Percentiles rank a stretch among this genome's conserved stretches.
Evolutionary conservation across 2,888 invertebrate species (phyloP).

Genomic region (Pyrgus malvae): DNA sequence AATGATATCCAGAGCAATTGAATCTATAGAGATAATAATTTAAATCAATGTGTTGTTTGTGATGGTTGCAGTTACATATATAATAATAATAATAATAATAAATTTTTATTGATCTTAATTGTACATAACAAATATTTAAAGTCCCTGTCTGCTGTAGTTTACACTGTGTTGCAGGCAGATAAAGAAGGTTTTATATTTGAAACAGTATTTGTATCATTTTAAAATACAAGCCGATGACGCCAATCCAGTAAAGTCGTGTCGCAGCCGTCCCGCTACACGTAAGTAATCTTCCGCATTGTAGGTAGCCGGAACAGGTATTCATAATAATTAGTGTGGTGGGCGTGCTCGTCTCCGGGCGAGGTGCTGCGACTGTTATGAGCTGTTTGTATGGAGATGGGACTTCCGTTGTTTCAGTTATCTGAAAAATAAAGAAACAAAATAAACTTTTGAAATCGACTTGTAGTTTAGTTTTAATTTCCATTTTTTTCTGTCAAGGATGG

Average conservation of each 20-base stretch:
- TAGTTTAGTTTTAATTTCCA: not conserved
- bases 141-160: no score
- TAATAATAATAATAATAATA: no score
- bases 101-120: no score
- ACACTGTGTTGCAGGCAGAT: no score
- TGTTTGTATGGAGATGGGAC: constrained; percentile 32
- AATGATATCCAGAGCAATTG: no score
- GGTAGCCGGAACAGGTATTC: constrained; percentile 56
- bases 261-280: constrained; percentile 22
- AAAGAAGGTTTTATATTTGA: no score
- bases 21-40: no score
- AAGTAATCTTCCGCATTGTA: constrained; percentile 18
- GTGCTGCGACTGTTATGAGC: constrained; percentile 70
- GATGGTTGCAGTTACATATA: no score
- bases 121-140: no score
- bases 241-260: constrained; percentile 31
- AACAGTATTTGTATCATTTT: no score
- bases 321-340: constrained; percentile 61
- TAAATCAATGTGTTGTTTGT: no score
- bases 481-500: not conserved
- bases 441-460: not conserved
- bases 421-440: not conserved
- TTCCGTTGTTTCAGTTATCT: constrained; percentile 9
- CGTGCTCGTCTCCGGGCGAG: constrained; percentile 59
- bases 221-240: no score